A percentile compares a stretch with the other conserved stretches of the same genome.
These are phyloP conservation scores for Cerastis leucographa DNA, from an alignment of 2,888 invertebrate genomes.

Conservation along the genomic window DNA sequence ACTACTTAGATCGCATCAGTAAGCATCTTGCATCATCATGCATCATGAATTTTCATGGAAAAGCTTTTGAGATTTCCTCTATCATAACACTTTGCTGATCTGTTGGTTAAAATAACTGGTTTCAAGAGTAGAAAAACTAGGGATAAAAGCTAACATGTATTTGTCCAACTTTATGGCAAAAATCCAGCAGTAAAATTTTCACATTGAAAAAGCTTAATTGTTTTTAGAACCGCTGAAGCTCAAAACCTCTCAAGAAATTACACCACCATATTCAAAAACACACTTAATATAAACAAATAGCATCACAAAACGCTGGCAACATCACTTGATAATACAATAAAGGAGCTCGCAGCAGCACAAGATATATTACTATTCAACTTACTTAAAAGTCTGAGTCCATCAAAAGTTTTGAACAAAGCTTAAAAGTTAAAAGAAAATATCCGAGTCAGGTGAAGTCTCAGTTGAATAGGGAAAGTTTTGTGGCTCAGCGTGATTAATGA, in stretches of 20 bases:
- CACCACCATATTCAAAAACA: slow-evolving; percentile 36
- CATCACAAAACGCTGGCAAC: slow-evolving; percentile 71
- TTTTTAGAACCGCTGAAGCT: slow-evolving; percentile 8
- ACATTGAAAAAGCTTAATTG: not conserved
- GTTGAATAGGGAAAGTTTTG: slow-evolving; percentile 87
- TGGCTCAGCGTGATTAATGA: slow-evolving; percentile 86
- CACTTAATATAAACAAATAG: slow-evolving; percentile 56
- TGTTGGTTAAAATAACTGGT: not conserved
- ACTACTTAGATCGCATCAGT: not conserved
- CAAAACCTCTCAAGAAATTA: slow-evolving; percentile 11
- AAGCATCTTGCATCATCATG: not conserved
- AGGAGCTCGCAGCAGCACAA: slow-evolving; percentile 78
- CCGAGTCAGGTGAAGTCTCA: slow-evolving; percentile 88
- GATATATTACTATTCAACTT: slow-evolving; percentile 90
- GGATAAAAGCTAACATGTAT: not conserved
- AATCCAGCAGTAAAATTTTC: not conserved
- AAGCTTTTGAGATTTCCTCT: not conserved
- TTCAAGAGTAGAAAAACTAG: too few species aligned
- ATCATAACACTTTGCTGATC: not conserved
- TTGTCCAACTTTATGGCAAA: not conserved
- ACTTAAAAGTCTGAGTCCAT: slow-evolving; percentile 90
- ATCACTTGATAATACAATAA: slow-evolving; percentile 80
- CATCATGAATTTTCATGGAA: not conserved
- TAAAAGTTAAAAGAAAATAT: slow-evolving; percentile 91
- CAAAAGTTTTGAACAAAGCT: slow-evolving; percentile 89